phyloP scores from a whole-genome alignment of 2,888 invertebrate species.

The Sphinx pinastri region DNA sequence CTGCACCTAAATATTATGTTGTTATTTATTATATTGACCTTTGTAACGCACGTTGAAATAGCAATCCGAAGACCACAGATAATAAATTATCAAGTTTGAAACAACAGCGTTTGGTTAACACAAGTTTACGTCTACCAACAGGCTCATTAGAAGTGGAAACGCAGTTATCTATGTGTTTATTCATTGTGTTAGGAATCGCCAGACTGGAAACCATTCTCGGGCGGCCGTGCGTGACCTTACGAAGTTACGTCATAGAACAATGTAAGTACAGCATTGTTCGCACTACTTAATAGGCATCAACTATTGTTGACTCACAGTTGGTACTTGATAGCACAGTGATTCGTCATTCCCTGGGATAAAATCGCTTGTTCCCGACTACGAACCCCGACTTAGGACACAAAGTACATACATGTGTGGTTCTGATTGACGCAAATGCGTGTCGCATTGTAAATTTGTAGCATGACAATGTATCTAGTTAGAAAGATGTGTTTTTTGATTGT shows the following conservation, averaged over 20 bases:
- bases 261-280: conserved; percentile 39
- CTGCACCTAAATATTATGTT: background rate
- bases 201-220: conserved; percentile 55
- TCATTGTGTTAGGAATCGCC: conserved; percentile 39
- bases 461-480: background rate
- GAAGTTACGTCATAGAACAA: conserved; percentile 46
- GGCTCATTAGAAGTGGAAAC: conserved; percentile 20
- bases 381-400: background rate
- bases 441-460: background rate
- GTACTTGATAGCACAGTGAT: conserved; percentile 1
- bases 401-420: background rate
- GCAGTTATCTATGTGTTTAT: conserved; percentile 37
- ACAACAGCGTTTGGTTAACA: conserved; percentile 5
- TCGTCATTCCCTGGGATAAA: conserved; percentile 5
- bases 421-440: background rate
- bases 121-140: background rate
- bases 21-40: background rate
- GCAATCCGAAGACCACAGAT: background rate
- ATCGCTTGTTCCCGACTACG: background rate
- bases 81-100: conserved; percentile 13
- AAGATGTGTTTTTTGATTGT: background rate
- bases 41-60: background rate
- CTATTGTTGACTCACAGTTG: background rate
- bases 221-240: conserved; percentile 50
- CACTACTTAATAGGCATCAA: conserved; percentile 37